A percentile compares a stretch with the other conserved stretches of the same genome.
phyloP scores from a whole-genome alignment of 53 echinoderm and acorn worm species.

The Actinopyga echinites region DNA sequence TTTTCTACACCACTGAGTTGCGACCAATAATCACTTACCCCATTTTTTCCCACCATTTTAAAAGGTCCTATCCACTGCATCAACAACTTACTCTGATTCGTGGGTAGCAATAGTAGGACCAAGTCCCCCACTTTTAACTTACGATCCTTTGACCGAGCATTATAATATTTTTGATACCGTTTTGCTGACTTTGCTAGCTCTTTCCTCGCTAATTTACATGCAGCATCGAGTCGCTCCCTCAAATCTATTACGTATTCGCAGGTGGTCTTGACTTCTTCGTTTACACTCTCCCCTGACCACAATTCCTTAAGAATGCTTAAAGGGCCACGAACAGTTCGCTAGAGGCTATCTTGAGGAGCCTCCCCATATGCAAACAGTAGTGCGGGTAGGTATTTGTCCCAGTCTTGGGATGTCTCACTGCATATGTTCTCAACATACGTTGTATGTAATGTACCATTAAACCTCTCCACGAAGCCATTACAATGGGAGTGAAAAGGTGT shows the following conservation, averaged over 20 bases:
- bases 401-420: too few relatives aligned
- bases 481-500: too few relatives aligned
- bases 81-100: conserved; percentile 22
- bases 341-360: too few relatives aligned
- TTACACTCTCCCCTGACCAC: conserved; percentile 47
- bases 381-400: too few relatives aligned
- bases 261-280: conserved; percentile 53
- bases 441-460: too few relatives aligned
- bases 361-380: too few relatives aligned
- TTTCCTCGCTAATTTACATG: conserved; percentile 43
- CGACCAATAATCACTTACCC: conserved; percentile 2
- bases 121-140: conserved; percentile 24
- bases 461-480: too few relatives aligned
- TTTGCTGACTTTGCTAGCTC: conserved; percentile 40
- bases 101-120: conserved; percentile 45
- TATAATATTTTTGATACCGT: conserved; percentile 48
- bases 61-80: conserved; percentile 43
- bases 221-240: conserved; percentile 37
- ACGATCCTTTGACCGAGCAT: conserved; percentile 17
- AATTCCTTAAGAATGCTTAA: conserved; percentile 51
- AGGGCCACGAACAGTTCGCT: conserved; percentile 24
- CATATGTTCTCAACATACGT: too few relatives aligned
- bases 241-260: conserved; percentile 60
- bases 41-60: conserved; percentile 1
- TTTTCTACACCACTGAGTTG: not conserved